phyloP scores from a whole-genome alignment of 2,113 vertebrate genomes.

The Caracal caracal region DNA sequence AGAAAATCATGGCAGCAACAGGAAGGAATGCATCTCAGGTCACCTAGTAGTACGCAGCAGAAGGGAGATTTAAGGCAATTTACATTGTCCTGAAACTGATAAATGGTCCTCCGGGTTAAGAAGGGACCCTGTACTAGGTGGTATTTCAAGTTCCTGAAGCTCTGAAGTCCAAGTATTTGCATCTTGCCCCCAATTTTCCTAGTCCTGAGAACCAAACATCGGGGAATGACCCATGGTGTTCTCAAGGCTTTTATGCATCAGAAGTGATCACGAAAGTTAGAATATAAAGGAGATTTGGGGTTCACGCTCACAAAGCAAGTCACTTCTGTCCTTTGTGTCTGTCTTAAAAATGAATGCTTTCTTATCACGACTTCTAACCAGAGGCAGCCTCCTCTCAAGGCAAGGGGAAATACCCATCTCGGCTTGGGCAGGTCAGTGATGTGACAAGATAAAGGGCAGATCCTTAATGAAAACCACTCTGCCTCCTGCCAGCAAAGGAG shows the following conservation, averaged over 20 bases:
- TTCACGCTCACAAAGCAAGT: not conserved
- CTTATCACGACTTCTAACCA: conserved; percentile 24
- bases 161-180: not conserved
- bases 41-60: not conserved
- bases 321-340: not conserved
- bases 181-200: not conserved
- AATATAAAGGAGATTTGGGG: not conserved
- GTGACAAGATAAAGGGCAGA: conserved; percentile 77
- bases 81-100: not conserved
- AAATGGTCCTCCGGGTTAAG: not conserved
- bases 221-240: not conserved
- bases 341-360: conserved; percentile 35
- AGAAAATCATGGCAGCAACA: not conserved
- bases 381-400: conserved; percentile 44
- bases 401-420: conserved; percentile 9
- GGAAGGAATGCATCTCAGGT: not conserved
- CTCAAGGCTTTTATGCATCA: not conserved
- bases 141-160: not conserved
- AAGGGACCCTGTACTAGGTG: not conserved
- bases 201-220: not conserved
- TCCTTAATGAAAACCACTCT: conserved; percentile 79
- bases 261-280: not conserved
- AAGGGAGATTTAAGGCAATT: not conserved
- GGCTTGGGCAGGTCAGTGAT: conserved; percentile 51
- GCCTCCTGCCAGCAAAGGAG: conserved; percentile 78